These are phyloP conservation scores for Caretta caretta DNA, from an alignment of 2,113 vertebrate species.

Conservation along the genomic window DNA sequence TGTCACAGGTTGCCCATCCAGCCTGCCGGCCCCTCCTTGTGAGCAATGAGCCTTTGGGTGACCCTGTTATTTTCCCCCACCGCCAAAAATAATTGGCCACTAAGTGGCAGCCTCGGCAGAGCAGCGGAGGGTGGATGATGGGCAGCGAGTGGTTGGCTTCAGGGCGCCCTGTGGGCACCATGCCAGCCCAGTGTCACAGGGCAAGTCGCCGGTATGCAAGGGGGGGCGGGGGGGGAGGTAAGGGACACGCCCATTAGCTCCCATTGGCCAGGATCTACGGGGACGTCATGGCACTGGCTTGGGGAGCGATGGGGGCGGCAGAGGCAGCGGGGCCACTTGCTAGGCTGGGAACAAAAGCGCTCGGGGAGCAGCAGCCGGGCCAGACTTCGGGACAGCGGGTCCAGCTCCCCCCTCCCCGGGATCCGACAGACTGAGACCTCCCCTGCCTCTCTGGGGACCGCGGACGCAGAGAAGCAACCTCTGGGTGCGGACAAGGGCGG, in stretches of 20 bases:
- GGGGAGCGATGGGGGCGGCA: neutral
- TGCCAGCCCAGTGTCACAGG: too few relatives aligned
- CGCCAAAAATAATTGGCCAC: too few relatives aligned
- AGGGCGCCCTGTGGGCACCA: neutral
- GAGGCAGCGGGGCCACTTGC: neutral
- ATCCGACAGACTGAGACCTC: neutral
- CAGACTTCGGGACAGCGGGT: neutral
- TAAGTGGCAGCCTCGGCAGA: too few relatives aligned
- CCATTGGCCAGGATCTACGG: neutral
- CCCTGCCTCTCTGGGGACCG: neutral
- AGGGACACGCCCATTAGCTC: neutral
- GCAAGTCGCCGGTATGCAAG: neutral
- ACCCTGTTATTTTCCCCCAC: neutral
- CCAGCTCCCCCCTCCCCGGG: neutral
- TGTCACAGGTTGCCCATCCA: neutral
- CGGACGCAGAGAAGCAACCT: neutral
- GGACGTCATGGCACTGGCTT: neutral
- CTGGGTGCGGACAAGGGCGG: neutral
- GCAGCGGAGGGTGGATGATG: too few relatives aligned
- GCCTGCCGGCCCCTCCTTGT: neutral
- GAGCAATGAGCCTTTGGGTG: neutral
- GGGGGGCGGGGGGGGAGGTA: neutral
- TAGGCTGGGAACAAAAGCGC: neutral
- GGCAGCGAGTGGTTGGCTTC: neutral
- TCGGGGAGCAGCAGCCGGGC: neutral